A percentile compares a stretch with the other conserved stretches of the same genome.
Evolutionary conservation across 2,888 invertebrate species (phyloP).

Genomic region (Limnephilus rhombicus): DNA sequence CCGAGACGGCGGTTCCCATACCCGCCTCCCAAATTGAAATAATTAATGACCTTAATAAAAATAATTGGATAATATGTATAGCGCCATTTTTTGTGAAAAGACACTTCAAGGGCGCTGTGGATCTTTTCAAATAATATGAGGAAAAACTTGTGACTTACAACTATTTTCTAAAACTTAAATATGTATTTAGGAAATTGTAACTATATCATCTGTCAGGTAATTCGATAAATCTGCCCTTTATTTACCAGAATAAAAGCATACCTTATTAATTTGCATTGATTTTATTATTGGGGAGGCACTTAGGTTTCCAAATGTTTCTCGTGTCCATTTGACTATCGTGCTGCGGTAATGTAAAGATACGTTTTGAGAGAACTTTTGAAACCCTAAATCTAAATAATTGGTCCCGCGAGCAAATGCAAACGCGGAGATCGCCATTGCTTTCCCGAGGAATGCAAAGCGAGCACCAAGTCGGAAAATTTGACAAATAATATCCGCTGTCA

Average conservation of each 20-base stretch:
- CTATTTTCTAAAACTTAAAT: too few species aligned
- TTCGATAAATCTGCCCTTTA: neutral
- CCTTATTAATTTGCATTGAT: neutral
- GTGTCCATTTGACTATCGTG: neutral
- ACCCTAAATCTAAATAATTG: neutral
- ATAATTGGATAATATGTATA: too few species aligned
- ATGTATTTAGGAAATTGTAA: too few species aligned
- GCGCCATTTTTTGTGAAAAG: too few species aligned
- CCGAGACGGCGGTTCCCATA: too few species aligned
- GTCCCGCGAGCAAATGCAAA: neutral
- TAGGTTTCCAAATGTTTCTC: neutral
- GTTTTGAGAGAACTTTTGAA: neutral
- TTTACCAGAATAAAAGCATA: neutral
- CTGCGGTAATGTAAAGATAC: neutral
- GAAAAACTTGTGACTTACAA: too few species aligned
- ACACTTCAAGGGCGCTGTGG: too few species aligned
- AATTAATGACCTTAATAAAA: too few species aligned
- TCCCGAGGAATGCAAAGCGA: conserved; percentile 41
- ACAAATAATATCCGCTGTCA: conserved; percentile 60
- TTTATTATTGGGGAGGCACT: neutral
- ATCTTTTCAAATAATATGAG: too few species aligned
- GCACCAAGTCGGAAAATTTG: conserved; percentile 35
- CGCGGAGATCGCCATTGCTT: neutral
- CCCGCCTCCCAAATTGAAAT: too few species aligned
- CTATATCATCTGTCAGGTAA: neutral